Conservation (phyloP, 2,888 invertebrate species). For the Meloe dianella region DNA sequence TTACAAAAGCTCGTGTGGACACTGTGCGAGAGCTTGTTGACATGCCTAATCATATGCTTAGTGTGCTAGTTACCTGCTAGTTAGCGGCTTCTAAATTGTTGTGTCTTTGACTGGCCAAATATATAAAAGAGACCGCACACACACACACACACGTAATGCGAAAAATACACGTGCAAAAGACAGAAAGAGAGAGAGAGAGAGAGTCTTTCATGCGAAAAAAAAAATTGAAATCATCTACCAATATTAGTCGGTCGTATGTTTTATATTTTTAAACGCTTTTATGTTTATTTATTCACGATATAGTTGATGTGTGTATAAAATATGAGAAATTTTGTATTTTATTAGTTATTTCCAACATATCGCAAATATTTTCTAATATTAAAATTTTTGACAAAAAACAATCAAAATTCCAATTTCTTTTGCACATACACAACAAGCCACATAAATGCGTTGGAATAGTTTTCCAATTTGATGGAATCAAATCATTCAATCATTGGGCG, state of each 20-base stretch:
- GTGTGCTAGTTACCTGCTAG: conserved; percentile 38
- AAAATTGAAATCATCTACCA: not conserved
- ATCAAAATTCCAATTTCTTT: not conserved
- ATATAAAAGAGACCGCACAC: conserved; percentile 24
- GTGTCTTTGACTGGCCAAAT: not conserved
- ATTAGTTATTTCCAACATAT: conserved; percentile 17
- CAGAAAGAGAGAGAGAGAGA: not conserved
- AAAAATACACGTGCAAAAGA: not conserved
- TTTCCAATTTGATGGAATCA: no score
- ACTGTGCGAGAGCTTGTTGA: conserved; percentile 30
- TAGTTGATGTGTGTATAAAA: conserved; percentile 26
- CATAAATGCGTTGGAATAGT: no score
- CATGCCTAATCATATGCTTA: conserved; percentile 38
- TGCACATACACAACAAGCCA: no score
- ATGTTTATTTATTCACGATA: conserved; percentile 27
- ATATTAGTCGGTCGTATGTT: conserved; percentile 21
- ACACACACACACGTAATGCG: not conserved
- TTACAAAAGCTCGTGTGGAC: not conserved
- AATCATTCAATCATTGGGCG: conserved; percentile 1
- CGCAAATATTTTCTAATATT: conserved; percentile 9
- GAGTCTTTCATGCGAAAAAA: not conserved
- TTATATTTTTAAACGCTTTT: conserved; percentile 17
- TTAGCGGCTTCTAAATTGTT: conserved; percentile 35
- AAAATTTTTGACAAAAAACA: not conserved
- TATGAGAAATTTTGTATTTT: conserved; percentile 30